Evolutionary conservation across 2,113 vertebrate species (phyloP).

Genomic region (Toxotes chatareus): DNA sequence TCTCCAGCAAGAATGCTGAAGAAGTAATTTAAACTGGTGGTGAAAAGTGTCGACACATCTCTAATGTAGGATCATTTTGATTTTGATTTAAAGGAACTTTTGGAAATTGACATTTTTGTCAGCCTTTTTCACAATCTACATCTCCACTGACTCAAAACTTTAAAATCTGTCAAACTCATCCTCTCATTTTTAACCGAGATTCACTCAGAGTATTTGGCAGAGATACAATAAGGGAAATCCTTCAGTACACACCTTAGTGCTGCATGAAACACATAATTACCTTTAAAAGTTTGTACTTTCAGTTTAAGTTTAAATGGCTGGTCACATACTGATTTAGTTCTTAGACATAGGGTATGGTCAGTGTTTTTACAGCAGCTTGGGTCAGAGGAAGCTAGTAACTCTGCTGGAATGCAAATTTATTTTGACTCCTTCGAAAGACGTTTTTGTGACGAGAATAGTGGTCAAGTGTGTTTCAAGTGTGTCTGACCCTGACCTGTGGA

Average conservation of each 20-base stretch:
- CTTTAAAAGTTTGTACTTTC: slow-evolving; percentile 5
- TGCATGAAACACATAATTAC: neutral
- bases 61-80: neutral
- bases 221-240: neutral
- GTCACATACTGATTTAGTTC: neutral
- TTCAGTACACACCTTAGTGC: neutral
- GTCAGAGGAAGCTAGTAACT: slow-evolving; percentile 59
- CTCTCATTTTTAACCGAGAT: neutral
- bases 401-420: slow-evolving; percentile 56
- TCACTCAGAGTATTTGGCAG: neutral
- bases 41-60: neutral
- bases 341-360: slow-evolving; percentile 32
- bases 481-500: slow-evolving; percentile 65
- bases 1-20: neutral
- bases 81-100: neutral
- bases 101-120: neutral
- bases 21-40: neutral
- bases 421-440: slow-evolving; percentile 42
- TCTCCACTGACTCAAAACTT: slow-evolving; percentile 1
- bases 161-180: neutral
- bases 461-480: slow-evolving; percentile 50
- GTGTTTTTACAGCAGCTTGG: slow-evolving; percentile 48
- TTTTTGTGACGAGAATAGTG: slow-evolving; percentile 53
- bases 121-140: neutral
- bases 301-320: neutral